Percentiles rank a stretch among this genome's conserved stretches.
phyloP scores from a whole-genome alignment of 2,888 invertebrate species.

The Archips crataeganus region DNA sequence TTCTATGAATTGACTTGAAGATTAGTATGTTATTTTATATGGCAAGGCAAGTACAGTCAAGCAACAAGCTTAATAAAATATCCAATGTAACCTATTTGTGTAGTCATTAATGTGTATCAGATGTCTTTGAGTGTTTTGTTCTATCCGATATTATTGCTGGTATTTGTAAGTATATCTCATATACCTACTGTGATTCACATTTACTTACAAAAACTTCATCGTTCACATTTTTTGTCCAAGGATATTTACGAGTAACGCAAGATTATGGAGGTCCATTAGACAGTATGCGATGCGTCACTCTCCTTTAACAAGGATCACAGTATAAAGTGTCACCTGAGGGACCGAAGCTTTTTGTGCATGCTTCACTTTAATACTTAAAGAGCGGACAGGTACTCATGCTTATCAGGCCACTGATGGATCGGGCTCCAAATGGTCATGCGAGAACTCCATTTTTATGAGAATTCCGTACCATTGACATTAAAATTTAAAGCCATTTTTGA shows the following conservation, averaged over 20 bases:
- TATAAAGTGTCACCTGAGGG: constrained; percentile 44
- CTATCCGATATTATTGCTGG: no score
- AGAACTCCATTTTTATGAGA: constrained; percentile 3
- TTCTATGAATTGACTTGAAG: no score
- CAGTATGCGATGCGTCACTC: neutral
- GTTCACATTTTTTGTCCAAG: neutral
- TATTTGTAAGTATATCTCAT: neutral
- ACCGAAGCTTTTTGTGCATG: constrained; percentile 57
- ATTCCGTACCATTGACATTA: constrained; percentile 22
- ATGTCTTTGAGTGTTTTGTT: neutral
- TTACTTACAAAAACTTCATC: no score
- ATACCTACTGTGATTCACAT: neutral
- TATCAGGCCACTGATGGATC: constrained; percentile 79
- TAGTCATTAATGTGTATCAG: no score
- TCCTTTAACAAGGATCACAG: constrained; percentile 1
- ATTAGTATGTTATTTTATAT: no score
- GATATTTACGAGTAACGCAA: neutral
- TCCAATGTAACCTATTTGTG: no score
- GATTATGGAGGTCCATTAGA: neutral
- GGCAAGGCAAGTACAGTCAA: no score
- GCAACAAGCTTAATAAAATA: no score
- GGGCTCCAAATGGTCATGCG: constrained; percentile 54
- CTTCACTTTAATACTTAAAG: constrained; percentile 67
- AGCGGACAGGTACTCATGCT: constrained; percentile 74
- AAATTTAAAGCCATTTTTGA: neutral